Conservation (phyloP, 2,888 invertebrate genomes). For the Ctena decussata region DNA sequence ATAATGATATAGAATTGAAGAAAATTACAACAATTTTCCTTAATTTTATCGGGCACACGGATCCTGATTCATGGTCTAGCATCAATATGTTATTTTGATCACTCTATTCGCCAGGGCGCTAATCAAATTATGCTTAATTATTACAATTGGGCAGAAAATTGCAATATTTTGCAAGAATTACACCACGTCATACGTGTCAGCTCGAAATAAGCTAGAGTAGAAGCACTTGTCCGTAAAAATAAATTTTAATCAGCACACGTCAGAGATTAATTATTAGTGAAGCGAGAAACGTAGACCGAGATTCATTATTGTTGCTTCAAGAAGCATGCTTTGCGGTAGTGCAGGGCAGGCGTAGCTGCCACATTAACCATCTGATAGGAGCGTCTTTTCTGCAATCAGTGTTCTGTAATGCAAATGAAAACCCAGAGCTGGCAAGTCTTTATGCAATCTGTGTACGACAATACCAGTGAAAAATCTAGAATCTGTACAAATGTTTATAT, state of each 20-base stretch:
- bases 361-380: too few species aligned
- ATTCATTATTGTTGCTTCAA: not conserved
- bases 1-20: constrained; percentile 76
- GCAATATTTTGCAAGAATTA: not conserved
- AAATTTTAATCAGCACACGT: not conserved
- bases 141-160: constrained; percentile 16
- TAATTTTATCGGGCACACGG: constrained; percentile 69
- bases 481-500: too few species aligned
- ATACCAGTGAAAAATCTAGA: too few species aligned
- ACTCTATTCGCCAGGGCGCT: constrained; percentile 21
- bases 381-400: too few species aligned
- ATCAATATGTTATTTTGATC: constrained; percentile 2
- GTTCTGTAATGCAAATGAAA: too few species aligned
- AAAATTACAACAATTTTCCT: constrained; percentile 79
- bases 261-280: not conserved
- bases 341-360: too few species aligned
- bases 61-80: constrained; percentile 10
- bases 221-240: not conserved
- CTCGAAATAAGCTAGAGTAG: not conserved
- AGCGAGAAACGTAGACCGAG: not conserved
- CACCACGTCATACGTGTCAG: not conserved
- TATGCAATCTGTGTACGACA: too few species aligned
- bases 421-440: too few species aligned
- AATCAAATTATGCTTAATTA: constrained; percentile 54
- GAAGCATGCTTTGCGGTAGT: too few species aligned